Percentiles rank a stretch among this genome's conserved stretches.
These are phyloP conservation scores for Drosophila recens DNA, from an alignment of 2,888 invertebrate species.

Conservation along the genomic window DNA sequence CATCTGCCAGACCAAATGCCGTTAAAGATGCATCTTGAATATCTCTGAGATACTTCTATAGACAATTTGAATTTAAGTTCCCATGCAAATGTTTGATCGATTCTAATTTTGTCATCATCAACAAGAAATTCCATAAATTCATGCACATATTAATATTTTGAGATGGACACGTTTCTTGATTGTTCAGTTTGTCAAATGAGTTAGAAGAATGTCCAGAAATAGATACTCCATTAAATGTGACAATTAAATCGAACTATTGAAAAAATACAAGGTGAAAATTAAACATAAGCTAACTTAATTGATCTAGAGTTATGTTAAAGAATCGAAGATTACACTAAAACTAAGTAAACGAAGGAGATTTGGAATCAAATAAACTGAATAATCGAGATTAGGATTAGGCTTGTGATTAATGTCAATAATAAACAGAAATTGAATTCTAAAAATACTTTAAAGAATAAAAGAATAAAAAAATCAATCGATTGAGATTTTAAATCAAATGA, in stretches of 20 bases:
- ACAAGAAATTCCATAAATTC: slow-evolving; percentile 67
- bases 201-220: slow-evolving; percentile 12
- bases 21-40: slow-evolving; percentile 22
- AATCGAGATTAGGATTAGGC: too few relatives aligned
- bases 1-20: slow-evolving; percentile 10
- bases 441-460: too few relatives aligned
- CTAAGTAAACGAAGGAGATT: too few relatives aligned
- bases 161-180: slow-evolving; percentile 29
- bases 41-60: slow-evolving; percentile 17
- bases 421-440: too few relatives aligned
- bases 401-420: too few relatives aligned
- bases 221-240: slow-evolving; percentile 3
- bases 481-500: neutral
- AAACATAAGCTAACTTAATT: neutral
- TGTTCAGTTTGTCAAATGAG: slow-evolving; percentile 17
- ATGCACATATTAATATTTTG: slow-evolving; percentile 29
- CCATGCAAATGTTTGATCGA: slow-evolving; percentile 34
- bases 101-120: slow-evolving; percentile 33
- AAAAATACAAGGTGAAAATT: neutral
- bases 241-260: slow-evolving; percentile 6
- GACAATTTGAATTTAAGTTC: slow-evolving; percentile 5
- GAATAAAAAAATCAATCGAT: neutral
- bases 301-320: too few relatives aligned
- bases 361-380: neutral
- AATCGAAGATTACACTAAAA: too few relatives aligned